Evolutionary conservation across 2,113 vertebrate species (phyloP), one percentile per base, ranked within the genome.

Genomic region (Eurystomus gularis): DNA sequence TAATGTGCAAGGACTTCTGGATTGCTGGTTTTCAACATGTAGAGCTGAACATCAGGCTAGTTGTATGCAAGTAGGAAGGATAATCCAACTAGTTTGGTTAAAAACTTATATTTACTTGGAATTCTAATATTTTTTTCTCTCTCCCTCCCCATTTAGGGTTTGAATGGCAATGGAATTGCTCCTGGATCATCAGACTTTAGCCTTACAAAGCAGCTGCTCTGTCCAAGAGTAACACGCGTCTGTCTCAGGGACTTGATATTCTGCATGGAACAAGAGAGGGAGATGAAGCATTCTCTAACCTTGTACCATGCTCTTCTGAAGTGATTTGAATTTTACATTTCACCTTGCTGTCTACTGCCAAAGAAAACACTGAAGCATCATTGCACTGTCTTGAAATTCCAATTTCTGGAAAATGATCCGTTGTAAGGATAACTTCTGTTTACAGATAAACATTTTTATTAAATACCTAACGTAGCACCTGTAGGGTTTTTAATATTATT

Each of bases 191-290:
- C 97, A 44, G 78, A 90, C 91, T 96, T 97, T 89, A 89, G 94
- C 82, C 93, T 98, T 94, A 95, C 97, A 13, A 98, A 98, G 90
- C 97, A 97, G 33, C 95, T 92, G 57, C 92, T 97, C 49, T 95
- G 97, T 86, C 98, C 97, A 82, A 98, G 98, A 97, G 98, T 98
- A 96, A 99, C 98, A 6, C 98, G 99, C 35, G 91, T 99, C 94
- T 98, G 98, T 96, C 98, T 99, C 97, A 99, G 98, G 98, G 99
- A 99, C 96, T 97, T 99, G 97, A 97, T 99, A 94, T 98, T 99
- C 97, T 99, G 98, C 93, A 98, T 99, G 99, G 99, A 99, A 94
- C 99, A 99, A 94, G 99, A 99, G 60, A 98, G 86, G 75, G 97
- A 98, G 39, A 97, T 99, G 76, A 98, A 97, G 52, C 98, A 98